These are phyloP conservation scores for Panagrolaimus sp. DNA, from an alignment of 1,140 invertebrate species.

Conservation along the genomic window DNA sequence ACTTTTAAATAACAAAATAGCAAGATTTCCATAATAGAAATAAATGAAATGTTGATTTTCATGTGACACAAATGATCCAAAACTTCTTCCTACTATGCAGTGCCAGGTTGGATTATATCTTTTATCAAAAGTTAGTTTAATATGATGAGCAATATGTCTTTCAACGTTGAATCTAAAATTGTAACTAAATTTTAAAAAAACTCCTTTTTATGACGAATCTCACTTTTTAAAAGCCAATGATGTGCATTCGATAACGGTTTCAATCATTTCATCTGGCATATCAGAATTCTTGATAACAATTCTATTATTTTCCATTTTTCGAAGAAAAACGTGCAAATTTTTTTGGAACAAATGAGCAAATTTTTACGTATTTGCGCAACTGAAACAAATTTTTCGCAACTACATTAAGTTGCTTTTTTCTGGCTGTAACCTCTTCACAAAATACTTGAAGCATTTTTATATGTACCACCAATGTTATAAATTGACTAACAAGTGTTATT, in stretches of 20 bases:
- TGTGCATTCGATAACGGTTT: slow-evolving; percentile 96
- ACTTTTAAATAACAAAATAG: slow-evolving; percentile 96
- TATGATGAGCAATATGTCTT: slow-evolving; percentile 97
- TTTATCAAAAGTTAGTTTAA: slow-evolving; percentile 97
- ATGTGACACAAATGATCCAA: slow-evolving; percentile 71
- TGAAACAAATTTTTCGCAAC: no score
- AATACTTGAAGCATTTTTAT: no score
- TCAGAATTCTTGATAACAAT: slow-evolving; percentile 99
- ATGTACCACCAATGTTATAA: no score
- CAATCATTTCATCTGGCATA: slow-evolving; percentile 99
- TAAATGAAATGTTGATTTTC: slow-evolving; percentile 96
- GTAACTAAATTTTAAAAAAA: no score
- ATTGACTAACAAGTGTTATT: no score
- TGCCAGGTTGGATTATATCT: slow-evolving; percentile 86
- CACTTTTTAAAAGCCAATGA: slow-evolving; percentile 95
- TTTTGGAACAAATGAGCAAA: no score
- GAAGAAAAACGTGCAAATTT: no score
- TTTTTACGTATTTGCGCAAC: no score
- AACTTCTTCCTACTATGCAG: slow-evolving; percentile 64
- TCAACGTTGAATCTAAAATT: slow-evolving; percentile 70
- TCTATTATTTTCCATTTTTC: slow-evolving; percentile 74
- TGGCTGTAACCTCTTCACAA: no score
- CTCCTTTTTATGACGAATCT: slow-evolving; percentile 15
- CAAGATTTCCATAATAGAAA: slow-evolving; percentile 90
- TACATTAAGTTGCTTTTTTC: no score